Conservation (phyloP, 2,113 vertebrate genomes). For the Physeter macrocephalus region DNA sequence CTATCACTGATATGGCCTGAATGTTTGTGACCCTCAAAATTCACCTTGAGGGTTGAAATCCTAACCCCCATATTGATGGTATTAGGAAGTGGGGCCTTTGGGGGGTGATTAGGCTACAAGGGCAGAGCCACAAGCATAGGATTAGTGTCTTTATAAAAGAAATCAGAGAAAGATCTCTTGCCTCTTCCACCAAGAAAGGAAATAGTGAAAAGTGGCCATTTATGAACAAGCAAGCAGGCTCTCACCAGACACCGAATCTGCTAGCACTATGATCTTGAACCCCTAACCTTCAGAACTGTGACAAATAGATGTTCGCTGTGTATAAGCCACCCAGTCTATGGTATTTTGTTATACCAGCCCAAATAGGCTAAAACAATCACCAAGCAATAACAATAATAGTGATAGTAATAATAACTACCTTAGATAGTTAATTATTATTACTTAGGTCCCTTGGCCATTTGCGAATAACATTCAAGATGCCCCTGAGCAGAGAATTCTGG, state of each 20-base stretch:
- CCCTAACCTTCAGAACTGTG: not conserved
- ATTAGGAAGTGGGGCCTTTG: not conserved
- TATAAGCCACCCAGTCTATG: not conserved
- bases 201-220: not conserved
- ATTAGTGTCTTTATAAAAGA: not conserved
- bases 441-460: not conserved
- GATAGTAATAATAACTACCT: not conserved
- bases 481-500: not conserved
- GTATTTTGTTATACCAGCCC: not conserved
- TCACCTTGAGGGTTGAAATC: not conserved
- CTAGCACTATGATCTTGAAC: not conserved
- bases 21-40: not conserved
- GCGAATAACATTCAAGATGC: not conserved
- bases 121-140: not conserved
- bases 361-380: not conserved
- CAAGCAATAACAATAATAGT: not conserved
- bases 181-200: not conserved
- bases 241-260: not conserved
- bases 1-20: not conserved
- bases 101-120: not conserved
- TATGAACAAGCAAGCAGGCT: not conserved
- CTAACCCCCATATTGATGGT: not conserved
- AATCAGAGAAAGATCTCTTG: not conserved
- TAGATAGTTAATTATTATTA: not conserved
- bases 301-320: not conserved